Evolutionary conservation across 2,888 invertebrate species (phyloP), one percentile per base, ranked within the genome.

Genomic region (Coenonympha glycerion): DNA sequence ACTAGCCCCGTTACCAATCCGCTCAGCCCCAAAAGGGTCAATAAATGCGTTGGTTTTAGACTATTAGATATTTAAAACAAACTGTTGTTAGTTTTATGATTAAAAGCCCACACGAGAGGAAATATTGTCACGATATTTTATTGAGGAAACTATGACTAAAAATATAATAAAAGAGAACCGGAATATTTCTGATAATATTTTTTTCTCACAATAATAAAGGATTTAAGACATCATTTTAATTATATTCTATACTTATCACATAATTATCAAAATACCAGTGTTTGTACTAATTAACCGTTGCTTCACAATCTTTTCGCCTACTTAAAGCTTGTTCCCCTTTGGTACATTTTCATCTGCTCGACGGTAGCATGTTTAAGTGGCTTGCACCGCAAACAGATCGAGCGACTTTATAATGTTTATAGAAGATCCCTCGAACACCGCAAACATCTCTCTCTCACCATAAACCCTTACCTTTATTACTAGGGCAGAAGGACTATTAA

Each of bases 11-110:
- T 73, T 71, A 74, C 78, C 71, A 73, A 78, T 77, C 65, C 62
- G 45, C 47, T 39, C 41, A 50, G 52, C 46, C 44, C 41, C 52
- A 42, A 49, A 54, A 52, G 47, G 47, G 53, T 60, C 54, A 53
- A 53, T 52, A 55, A 51, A 73, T 71, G 65, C 62, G 73, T 73
- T 72, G 65, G 73, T 75, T 77, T 70, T 71, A 69, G 39, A 55
- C 51, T 56, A 54, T 53, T 48, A 55, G 57, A 53, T 48, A 53
- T 55, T 57, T 53, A 47, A 53, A 44, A 54, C 53, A 51, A 54
- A 37, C 41, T 50, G 52, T 45, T 45, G 47, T 52, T 47, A 37
- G 52, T 52, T 52, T 52, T 52, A 52, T 52, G 52, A 41, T 37
- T 18, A 42, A 21, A 30, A 47, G 47, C 47, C 52, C 52, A 47